These are phyloP conservation scores for Seira sanloemensis DNA, from an alignment of 2,888 invertebrate genomes.

Conservation along the genomic window DNA sequence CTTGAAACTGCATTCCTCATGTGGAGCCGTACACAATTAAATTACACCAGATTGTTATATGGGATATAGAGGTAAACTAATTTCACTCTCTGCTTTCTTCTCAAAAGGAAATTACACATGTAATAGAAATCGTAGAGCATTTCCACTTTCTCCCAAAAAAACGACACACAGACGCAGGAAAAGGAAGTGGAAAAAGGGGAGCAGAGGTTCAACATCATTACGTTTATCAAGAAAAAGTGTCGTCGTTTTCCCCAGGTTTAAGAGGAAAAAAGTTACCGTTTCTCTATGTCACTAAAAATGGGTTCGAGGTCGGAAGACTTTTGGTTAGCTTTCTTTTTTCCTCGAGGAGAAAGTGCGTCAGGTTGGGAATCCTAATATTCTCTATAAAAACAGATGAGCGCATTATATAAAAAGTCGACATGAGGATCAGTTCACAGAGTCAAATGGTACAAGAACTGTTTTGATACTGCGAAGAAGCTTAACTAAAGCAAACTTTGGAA, in stretches of 20 bases:
- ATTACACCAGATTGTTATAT: background rate
- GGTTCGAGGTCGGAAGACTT: conserved; percentile 11
- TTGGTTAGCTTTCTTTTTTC: no score
- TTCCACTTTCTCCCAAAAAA: background rate
- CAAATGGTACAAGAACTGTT: no score
- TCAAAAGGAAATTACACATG: conserved; percentile 41
- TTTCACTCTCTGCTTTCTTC: conserved; percentile 13
- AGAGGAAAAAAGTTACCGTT: background rate
- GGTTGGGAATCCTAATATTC: background rate
- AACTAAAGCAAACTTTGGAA: no score
- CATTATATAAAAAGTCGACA: no score
- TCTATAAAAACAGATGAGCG: no score
- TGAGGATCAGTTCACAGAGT: no score
- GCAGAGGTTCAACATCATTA: conserved; percentile 50
- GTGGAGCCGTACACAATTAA: background rate
- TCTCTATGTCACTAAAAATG: conserved; percentile 7
- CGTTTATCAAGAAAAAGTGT: conserved; percentile 27
- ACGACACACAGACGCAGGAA: conserved; percentile 19
- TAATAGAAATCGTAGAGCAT: conserved; percentile 43
- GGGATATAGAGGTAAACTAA: background rate
- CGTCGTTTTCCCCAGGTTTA: conserved; percentile 13
- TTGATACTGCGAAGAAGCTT: no score
- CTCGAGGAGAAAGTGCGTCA: conserved; percentile 3
- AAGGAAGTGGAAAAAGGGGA: conserved; percentile 32
- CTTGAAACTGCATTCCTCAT: background rate